phyloP scores from a whole-genome alignment of 2,113 vertebrate species.

The Hirundichthys speculiger region DNA sequence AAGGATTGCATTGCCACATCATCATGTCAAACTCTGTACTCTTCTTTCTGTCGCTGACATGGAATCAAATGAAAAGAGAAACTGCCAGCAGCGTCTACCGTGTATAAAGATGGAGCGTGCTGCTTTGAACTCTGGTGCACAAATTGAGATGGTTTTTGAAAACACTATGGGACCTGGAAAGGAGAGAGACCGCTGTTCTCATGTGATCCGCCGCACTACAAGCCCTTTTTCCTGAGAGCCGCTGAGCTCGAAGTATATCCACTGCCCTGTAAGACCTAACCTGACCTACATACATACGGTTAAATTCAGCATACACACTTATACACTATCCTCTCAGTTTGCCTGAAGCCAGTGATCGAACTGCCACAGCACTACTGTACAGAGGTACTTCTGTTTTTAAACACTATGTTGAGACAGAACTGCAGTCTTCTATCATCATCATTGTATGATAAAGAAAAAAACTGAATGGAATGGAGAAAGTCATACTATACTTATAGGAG shows the following conservation, averaged over 20 bases:
- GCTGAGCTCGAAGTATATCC: constrained; percentile 14
- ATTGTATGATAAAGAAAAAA: background rate
- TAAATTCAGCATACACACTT: constrained; percentile 22
- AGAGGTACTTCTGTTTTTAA: constrained; percentile 61
- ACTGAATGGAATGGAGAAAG: background rate
- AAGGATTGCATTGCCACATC: constrained; percentile 61
- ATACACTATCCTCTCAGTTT: constrained; percentile 11
- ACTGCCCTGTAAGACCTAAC: constrained; percentile 1
- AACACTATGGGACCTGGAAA: constrained; percentile 44
- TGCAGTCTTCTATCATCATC: background rate
- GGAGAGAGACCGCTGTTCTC: constrained; percentile 47
- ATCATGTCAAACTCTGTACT: constrained; percentile 49
- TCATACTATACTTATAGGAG: constrained; percentile 20
- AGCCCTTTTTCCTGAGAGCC: background rate
- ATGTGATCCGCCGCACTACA: constrained; percentile 48
- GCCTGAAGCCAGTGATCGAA: constrained; percentile 17
- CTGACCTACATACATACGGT: constrained; percentile 5
- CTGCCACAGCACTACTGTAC: constrained; percentile 29
- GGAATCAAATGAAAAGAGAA: constrained; percentile 22
- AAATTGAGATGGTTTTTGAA: constrained; percentile 31
- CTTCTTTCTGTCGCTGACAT: constrained; percentile 35
- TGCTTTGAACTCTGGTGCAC: constrained; percentile 28
- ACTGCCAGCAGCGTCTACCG: constrained; percentile 22
- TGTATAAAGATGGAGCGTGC: constrained; percentile 22
- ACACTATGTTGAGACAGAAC: constrained; percentile 46